A percentile compares a stretch with the other conserved stretches of the same genome.
Conservation (phyloP, 2,888 invertebrate genomes). For the Hydrotaea diabolus region DNA sequence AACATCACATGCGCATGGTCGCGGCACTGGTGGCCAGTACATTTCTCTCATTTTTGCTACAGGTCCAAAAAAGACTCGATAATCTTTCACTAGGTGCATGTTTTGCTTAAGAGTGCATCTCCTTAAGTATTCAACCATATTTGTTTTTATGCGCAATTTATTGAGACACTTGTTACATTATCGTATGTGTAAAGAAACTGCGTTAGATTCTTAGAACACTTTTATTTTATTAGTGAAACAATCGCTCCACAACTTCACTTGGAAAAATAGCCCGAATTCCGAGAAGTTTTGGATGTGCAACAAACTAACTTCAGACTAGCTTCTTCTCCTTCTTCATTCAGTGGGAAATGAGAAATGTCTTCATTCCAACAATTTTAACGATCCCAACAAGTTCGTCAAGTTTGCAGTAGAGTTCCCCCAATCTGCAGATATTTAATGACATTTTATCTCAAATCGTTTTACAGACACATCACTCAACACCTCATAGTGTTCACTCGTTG, state of each 20-base stretch:
- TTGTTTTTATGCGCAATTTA: conserved; percentile 8
- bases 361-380: conserved; percentile 7
- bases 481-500: conserved; percentile 82
- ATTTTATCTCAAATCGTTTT: conserved; percentile 69
- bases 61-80: not conserved
- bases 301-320: not conserved
- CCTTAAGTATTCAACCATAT: not conserved
- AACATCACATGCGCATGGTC: too few species aligned
- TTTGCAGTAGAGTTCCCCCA: not conserved
- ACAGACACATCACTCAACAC: conserved; percentile 81
- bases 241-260: conserved; percentile 24
- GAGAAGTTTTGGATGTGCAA: conserved; percentile 20
- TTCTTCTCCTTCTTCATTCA: not conserved
- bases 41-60: not conserved
- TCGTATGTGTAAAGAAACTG: not conserved
- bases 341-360: not conserved
- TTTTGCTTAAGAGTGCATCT: conserved; percentile 4
- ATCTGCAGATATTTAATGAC: conserved; percentile 19
- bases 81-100: not conserved
- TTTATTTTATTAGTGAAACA: conserved; percentile 20
- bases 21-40: too few species aligned
- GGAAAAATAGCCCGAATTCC: conserved; percentile 18
- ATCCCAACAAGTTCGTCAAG: conserved; percentile 49
- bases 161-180: not conserved
- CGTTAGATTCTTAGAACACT: conserved; percentile 13